A percentile compares a stretch with the other conserved stretches of the same genome.
Conservation (phyloP, 37 sponge, comb jelly and placozoan species). For the Chondrosia reniformis region DNA sequence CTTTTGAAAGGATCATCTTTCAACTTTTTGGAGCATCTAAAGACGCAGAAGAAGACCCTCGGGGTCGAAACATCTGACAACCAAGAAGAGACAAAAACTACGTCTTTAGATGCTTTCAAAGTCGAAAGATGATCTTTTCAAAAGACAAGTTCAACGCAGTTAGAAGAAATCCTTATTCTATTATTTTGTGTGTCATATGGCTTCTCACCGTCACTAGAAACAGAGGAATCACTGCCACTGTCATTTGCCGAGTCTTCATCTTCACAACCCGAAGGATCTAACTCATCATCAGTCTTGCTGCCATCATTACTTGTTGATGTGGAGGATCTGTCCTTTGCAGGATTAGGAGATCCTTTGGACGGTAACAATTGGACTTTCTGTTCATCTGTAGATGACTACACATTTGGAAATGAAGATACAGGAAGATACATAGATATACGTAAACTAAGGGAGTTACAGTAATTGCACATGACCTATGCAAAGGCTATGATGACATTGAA, state of each 20-base stretch:
- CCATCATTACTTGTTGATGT: neutral
- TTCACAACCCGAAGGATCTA: constrained; percentile 8
- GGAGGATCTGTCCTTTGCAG: neutral
- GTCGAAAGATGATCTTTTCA: too few species aligned
- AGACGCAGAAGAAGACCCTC: too few species aligned
- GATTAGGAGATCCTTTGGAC: neutral
- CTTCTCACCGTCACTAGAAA: neutral
- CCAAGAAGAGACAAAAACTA: too few species aligned
- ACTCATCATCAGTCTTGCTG: neutral
- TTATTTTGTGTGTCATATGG: too few species aligned
- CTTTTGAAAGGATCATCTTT: too few species aligned
- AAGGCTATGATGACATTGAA: neutral
- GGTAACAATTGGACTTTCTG: neutral
- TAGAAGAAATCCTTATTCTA: too few species aligned
- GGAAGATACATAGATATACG: neutral
- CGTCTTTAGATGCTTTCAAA: too few species aligned
- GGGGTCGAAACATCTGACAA: too few species aligned
- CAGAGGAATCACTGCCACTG: constrained; percentile 32
- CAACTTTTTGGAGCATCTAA: too few species aligned
- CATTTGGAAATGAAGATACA: neutral
- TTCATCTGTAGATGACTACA: neutral
- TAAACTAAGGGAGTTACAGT: neutral
- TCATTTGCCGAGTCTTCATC: constrained; percentile 10
- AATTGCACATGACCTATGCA: neutral
- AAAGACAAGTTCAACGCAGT: too few species aligned